Evolutionary conservation across 2,888 invertebrate species (phyloP), one percentile per base, ranked within the genome.

Genomic region (Koerneria pararmatus): DNA sequence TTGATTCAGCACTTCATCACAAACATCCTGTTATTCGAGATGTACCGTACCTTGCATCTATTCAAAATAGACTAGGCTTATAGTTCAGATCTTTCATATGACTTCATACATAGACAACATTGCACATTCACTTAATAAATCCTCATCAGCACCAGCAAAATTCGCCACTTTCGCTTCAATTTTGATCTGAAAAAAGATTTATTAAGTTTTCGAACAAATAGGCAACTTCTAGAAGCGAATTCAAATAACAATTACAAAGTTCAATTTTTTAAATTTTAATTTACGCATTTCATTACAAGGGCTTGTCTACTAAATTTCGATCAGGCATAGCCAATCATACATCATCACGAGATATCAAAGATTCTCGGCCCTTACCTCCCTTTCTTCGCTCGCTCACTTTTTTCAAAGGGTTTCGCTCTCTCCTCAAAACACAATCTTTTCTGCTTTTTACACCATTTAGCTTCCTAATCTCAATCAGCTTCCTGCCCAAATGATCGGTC

Each of bases 61-160:
- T 41, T 41, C 11, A 41, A 41, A 15, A 58, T 32, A 60, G 8
- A 11, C 37, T 63, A 37, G 22, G 11, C 46, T 46, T 11, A n/a
- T n/a, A n/a, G n/a, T n/a, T n/a, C n/a, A n/a, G n/a, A n/a, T n/a
- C n/a, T n/a, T n/a, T n/a, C n/a, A n/a, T n/a, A n/a, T n/a, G n/a
- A 74, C 74, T 65, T 70, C 61, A 58, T 74, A 74, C 54, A 71
- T 68, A 53, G 60, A 51, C 22, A 74, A 61, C 24, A 67, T 66
- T 11, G 57, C 60, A 41, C 69, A 61, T 46, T 77, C 76, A 53
- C 72, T 71, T 53, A 68, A 77, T 4, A 73, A 29, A 31, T 72
- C 71, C 34, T 68, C 71, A 66, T 74, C 67, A 11, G 57, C 49
- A 24, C 71, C 70, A 34, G 71, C 73, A 35, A 73, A 75, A 5